Base-by-base conservation (phyloP, 2,888 invertebrate species). In the Drosophila nr. perissopoda region DNA sequence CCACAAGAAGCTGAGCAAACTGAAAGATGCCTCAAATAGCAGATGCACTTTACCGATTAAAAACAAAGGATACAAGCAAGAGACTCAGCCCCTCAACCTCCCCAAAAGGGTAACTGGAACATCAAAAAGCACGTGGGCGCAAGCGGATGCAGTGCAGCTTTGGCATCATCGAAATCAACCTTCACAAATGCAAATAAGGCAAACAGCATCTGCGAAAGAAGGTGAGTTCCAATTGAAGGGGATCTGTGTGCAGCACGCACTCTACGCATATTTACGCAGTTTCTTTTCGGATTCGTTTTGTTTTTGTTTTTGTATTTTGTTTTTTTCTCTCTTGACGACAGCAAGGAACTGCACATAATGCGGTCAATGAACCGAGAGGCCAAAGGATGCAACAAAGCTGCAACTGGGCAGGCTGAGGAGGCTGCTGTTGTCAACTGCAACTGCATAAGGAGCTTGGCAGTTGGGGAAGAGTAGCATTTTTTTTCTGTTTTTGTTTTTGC, bases 331-430 rank as follows among this genome's bases (percentile, higher is more conserved):
- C 64, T 36, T 66, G 34, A 61, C 71, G 59, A 58, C 62, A 64
- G 59, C 62, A 34, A 76, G 72, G 57, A 74, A 56, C 57, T 68
- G 54, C 63, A 67, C 83, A 83, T 88, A 88, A 87, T 88, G 83
- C 89, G 87, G 87, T 87, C 87, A 87, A 88, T 87, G 87, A 87
- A 87, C 87, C 78, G 83, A 67, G 57, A 76, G 74, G 71, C 75
- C 65, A 72, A 80, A 75, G 76, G 76, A 73, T 70, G 68, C 72
- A 54, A 63, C 72, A 69, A 72, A 72, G 64, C 75, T 49, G 48
- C 27, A 25, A 49, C 58, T 49, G 29, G 33, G 51, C 46, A 63
- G 36, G 62, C 59, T 34, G 65, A 54, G 61, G 33, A 64, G 57
- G 58, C 57, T 57, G 62, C 61, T 56, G 36, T 48, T 63, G 34